A percentile compares a stretch with the other conserved stretches of the same genome.
Evolutionary conservation across 2,113 vertebrate genomes (phyloP).

Genomic region (Thalassarche chlororhynchos): DNA sequence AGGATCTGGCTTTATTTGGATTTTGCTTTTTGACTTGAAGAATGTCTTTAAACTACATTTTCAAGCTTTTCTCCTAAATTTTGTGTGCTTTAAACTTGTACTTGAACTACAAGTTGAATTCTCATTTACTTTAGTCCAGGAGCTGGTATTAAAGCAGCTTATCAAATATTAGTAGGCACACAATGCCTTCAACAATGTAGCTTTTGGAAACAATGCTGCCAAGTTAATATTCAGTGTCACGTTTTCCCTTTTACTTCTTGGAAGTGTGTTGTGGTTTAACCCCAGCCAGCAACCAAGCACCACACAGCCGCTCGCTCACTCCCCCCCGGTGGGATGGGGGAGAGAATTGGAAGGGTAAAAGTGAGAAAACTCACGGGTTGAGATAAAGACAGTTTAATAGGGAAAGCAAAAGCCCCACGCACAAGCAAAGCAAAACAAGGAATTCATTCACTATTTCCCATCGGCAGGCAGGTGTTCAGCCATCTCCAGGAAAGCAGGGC

Average conservation of each 20-base stretch:
- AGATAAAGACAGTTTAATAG: too few species aligned
- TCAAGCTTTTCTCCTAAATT: not conserved
- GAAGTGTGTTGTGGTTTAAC: not conserved
- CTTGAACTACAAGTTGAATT: not conserved
- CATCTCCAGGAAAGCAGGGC: too few species aligned
- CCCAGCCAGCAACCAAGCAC: too few species aligned
- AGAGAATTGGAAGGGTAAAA: too few species aligned
- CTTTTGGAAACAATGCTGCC: not conserved
- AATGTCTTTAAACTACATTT: not conserved
- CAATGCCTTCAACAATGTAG: not conserved
- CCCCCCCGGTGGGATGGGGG: too few species aligned
- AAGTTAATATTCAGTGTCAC: not conserved
- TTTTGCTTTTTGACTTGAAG: not conserved
- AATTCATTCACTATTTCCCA: too few species aligned
- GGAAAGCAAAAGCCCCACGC: too few species aligned
- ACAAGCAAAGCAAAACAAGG: too few species aligned
- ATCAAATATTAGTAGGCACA: not conserved
- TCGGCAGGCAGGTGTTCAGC: too few species aligned
- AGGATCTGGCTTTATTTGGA: not conserved
- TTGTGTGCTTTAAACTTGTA: not conserved
- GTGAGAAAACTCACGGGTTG: too few species aligned
- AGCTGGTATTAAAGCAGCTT: not conserved
- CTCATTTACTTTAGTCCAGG: not conserved
- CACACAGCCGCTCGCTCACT: too few species aligned
- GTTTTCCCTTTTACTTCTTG: not conserved